phyloP scores from a whole-genome alignment of 2,888 invertebrate species.

The Hirtodrosophila alboralis region DNA sequence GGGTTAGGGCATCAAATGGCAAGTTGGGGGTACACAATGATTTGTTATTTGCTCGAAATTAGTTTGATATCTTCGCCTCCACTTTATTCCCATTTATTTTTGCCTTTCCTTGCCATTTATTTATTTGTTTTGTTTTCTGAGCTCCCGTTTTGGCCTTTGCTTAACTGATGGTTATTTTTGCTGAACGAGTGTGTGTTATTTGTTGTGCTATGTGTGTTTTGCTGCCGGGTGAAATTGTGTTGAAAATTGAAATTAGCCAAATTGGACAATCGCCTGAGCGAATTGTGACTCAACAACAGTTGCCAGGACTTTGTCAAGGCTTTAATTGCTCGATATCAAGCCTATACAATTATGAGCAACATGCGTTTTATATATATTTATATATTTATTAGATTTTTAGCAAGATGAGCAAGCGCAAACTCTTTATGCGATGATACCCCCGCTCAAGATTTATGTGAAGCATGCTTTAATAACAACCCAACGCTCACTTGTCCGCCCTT shows the following conservation, averaged over 20 bases:
- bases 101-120: constrained; percentile 38
- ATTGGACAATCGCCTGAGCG: constrained; percentile 27
- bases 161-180: not conserved
- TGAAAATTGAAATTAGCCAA: constrained; percentile 76
- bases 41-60: constrained; percentile 80
- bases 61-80: constrained; percentile 53
- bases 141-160: too few species aligned
- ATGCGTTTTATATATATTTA: constrained; percentile 54
- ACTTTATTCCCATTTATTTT: constrained; percentile 8
- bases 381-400: constrained; percentile 69
- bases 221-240: constrained; percentile 48
- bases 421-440: constrained; percentile 65
- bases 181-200: constrained; percentile 35
- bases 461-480: constrained; percentile 61
- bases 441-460: constrained; percentile 70
- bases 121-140: constrained; percentile 39
- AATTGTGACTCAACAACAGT: not conserved
- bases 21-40: constrained; percentile 48
- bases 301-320: constrained; percentile 12
- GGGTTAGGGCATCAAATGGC: constrained; percentile 26
- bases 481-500: constrained; percentile 9
- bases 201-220: constrained; percentile 1
- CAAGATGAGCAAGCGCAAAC: constrained; percentile 35
- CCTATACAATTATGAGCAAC: constrained; percentile 64
- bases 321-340: constrained; percentile 39